Conservation (phyloP, 2,797 vertebrate species). For the Passerculus sandwichensis region DNA sequence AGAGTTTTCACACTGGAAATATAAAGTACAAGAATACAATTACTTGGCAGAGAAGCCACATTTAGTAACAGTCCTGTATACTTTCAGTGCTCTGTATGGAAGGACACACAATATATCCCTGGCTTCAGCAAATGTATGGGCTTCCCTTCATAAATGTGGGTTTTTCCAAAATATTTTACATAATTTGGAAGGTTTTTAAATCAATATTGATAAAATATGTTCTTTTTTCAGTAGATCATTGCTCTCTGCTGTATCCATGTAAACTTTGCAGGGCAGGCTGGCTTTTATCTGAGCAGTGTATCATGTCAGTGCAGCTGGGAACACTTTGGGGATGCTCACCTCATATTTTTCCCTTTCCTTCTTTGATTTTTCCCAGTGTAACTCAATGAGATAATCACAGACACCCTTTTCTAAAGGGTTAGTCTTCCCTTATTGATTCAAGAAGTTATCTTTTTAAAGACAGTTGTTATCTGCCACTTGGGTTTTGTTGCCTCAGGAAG, state of each 20-base stretch:
- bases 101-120: background rate
- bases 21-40: slow-evolving; percentile 4
- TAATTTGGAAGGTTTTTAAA: background rate
- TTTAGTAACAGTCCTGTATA: slow-evolving; percentile 15
- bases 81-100: background rate
- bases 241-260: background rate
- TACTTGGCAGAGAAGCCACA: slow-evolving; percentile 1
- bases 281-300: background rate
- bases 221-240: background rate
- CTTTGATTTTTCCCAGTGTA: slow-evolving; percentile 9
- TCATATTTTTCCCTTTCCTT: background rate
- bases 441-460: slow-evolving; percentile 6
- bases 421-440: background rate
- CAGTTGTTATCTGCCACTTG: background rate
- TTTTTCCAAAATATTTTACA: background rate
- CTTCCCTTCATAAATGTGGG: background rate
- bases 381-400: background rate
- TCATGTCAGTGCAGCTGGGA: background rate
- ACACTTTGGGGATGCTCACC: background rate
- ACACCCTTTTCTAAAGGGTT: background rate
- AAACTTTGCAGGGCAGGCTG: background rate
- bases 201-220: background rate
- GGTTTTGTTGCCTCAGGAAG: background rate
- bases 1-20: slow-evolving; percentile 48
- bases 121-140: background rate